These are phyloP conservation scores for Tragelaphus imberbis DNA, from an alignment of 2,113 vertebrate genomes.

Conservation along the genomic window DNA sequence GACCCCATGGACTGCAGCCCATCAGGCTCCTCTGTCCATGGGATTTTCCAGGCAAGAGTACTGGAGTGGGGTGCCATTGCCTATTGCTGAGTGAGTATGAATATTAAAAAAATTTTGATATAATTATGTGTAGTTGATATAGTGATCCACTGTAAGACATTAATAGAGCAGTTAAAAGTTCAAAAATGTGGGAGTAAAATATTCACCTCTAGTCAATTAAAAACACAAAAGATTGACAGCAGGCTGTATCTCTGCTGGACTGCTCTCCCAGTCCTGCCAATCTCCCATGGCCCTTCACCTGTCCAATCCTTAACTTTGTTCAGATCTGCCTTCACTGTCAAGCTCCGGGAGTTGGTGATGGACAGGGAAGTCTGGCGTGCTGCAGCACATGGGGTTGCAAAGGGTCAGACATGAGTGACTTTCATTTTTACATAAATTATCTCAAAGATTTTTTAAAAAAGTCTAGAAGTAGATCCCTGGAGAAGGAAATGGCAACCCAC, in stretches of 20 bases:
- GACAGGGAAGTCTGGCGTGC: neutral
- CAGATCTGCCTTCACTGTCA: neutral
- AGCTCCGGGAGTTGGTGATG: neutral
- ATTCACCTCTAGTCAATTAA: neutral
- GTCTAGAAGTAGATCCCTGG: neutral
- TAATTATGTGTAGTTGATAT: neutral
- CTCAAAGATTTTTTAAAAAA: neutral
- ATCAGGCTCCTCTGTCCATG: too few species aligned
- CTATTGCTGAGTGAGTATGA: neutral
- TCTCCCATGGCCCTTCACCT: neutral
- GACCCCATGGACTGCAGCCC: too few species aligned
- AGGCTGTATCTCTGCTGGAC: neutral
- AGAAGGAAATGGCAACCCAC: neutral
- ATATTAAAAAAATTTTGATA: neutral
- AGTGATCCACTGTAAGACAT: neutral
- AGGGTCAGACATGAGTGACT: neutral
- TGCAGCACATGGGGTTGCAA: neutral
- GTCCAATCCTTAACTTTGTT: too few species aligned
- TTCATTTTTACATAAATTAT: neutral
- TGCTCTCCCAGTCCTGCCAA: fast-evolving
- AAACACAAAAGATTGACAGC: neutral
- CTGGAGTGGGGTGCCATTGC: too few species aligned
- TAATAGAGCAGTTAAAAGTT: neutral
- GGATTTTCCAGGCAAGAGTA: too few species aligned
- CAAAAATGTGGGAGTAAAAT: neutral